Conservation (phyloP, 2,797 vertebrate species). For the Pseudopleuronectes americanus region DNA sequence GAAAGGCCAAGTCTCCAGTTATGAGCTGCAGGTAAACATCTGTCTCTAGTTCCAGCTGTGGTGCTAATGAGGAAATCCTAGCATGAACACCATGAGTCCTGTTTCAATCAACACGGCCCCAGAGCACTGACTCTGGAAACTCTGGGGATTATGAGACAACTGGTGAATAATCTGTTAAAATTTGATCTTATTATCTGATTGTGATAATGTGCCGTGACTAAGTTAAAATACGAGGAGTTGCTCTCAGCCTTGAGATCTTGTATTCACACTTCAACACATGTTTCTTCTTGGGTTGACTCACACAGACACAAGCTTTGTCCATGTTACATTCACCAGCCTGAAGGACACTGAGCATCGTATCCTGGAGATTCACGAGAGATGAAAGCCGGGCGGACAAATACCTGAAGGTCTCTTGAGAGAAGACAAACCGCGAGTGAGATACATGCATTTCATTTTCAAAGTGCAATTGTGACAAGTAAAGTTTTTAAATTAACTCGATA, state of each 20-base stretch:
- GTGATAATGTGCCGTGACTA: background rate
- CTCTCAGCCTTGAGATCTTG: background rate
- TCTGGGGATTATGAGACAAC: background rate
- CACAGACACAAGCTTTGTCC: too few species aligned
- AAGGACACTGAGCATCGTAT: conserved; percentile 81
- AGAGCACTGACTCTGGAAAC: background rate
- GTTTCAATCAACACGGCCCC: background rate
- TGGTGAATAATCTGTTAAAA: background rate
- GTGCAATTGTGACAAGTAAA: background rate
- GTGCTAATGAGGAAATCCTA: conserved; percentile 53
- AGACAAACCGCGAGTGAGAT: conserved; percentile 36
- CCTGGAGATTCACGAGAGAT: conserved; percentile 72
- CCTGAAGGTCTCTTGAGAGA: conserved; percentile 84
- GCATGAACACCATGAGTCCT: conserved; percentile 3
- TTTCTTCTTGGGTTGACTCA: too few species aligned
- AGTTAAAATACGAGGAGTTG: background rate
- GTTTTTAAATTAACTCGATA: background rate
- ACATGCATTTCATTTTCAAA: conserved; percentile 5
- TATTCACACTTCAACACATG: background rate
- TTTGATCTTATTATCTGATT: background rate
- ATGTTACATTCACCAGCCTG: conserved; percentile 65
- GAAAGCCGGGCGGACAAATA: conserved; percentile 77
- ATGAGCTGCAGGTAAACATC: conserved; percentile 43
- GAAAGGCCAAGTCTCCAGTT: conserved; percentile 39
- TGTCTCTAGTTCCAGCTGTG: conserved; percentile 40